Base-by-base conservation (phyloP, 1,140 invertebrate genomes). In the Fragariocoptes setiger region DNA sequence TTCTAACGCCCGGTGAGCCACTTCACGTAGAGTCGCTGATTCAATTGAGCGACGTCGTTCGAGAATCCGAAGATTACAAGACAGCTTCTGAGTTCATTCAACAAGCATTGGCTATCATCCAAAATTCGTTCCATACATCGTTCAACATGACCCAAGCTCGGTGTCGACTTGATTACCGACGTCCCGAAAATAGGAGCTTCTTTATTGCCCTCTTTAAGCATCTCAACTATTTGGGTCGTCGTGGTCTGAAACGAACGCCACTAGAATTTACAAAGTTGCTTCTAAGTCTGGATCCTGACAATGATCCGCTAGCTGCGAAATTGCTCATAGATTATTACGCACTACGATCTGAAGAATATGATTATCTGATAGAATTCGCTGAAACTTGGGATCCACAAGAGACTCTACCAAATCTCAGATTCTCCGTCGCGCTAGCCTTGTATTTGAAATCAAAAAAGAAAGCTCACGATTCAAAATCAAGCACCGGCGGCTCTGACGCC, bases 311-410 rank as follows among this genome's bases (percentile, higher is more conserved):
- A 43, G 76, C 71, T 19, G 65, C 74, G 8, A 59, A 78, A 22
- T 60, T 86, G 17, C 65, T 73, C 46, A 68, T 92, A 2, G 82
- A 90, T 54, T 79, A 77, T 46, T 78, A 82, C 54, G 79, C 82
- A 0, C 51, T 90, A 22, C 59, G 75, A 44, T 66, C 73, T 37
- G 67, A 68, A 40, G 73, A 88, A 57, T 77, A 74, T 52, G 56
- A 66, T n/a, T 88, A 79, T 72, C 61, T 82, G 0, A 48, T 65
- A 13, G 60, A 72, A 3, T 62, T 78, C 38, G 70, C 66, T 40
- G 56, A 68, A 16, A 62, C 68, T 47, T 72, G 68, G 67, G 68
- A 74, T 51, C 49, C 55, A 12, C 51, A 56, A 3, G 66, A 70
- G 41, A 76, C 80, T 60, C 58, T 80, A 3, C 80, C 79, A 39